These are phyloP conservation scores for Hydrotaea diabolus DNA, from an alignment of 2,888 invertebrate genomes.

Conservation along the genomic window DNA sequence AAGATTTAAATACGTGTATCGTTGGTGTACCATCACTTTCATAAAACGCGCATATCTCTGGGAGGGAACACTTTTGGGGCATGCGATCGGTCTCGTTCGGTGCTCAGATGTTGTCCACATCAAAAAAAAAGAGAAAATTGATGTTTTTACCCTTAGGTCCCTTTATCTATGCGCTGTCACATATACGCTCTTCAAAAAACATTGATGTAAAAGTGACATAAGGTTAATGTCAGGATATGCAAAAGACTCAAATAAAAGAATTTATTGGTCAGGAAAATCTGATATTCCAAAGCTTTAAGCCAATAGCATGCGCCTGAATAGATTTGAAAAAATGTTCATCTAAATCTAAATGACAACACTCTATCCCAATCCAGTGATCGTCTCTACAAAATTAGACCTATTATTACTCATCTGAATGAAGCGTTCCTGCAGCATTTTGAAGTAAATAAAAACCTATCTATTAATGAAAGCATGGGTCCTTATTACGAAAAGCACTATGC, in stretches of 20 bases:
- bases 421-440: conserved; percentile 20
- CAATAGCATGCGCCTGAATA: conserved; percentile 32
- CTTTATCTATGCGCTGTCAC: too few relatives aligned
- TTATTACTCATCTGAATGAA: conserved; percentile 12
- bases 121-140: too few relatives aligned
- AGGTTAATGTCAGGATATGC: conserved; percentile 43
- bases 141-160: too few relatives aligned
- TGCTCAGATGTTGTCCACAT: too few relatives aligned
- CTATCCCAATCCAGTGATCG: conserved; percentile 18
- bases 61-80: too few relatives aligned
- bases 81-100: too few relatives aligned
- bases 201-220: background rate
- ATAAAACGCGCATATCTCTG: too few relatives aligned
- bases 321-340: conserved; percentile 46
- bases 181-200: conserved; percentile 22
- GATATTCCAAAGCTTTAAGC: conserved; percentile 33
- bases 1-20: too few relatives aligned
- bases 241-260: conserved; percentile 38
- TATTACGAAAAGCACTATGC: too few relatives aligned
- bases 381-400: conserved; percentile 18
- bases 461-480: conserved; percentile 52
- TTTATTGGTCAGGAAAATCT: conserved; percentile 34
- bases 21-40: too few relatives aligned
- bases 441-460: conserved; percentile 31
- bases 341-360: too few relatives aligned